Conservation (phyloP, 2,888 invertebrate species). For the Pocota personata region DNA sequence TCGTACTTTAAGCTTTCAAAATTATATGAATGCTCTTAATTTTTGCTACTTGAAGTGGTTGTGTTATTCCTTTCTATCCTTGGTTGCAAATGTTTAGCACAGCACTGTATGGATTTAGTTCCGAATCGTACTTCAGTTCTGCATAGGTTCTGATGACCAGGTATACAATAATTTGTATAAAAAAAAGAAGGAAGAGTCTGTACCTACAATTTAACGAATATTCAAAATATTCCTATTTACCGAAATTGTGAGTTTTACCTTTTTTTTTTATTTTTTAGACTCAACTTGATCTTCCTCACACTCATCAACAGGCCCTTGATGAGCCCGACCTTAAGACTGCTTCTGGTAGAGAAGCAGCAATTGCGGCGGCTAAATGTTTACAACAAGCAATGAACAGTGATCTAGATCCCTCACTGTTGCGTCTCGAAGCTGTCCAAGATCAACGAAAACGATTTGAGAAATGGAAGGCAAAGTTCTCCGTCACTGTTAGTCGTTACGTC, state of each 20-base stretch:
- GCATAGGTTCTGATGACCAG: too few relatives aligned
- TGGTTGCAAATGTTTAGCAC: too few relatives aligned
- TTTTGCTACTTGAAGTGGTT: too few relatives aligned
- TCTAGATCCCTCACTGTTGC: conserved; percentile 86
- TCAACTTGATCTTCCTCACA: conserved; percentile 88
- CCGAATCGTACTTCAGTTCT: too few relatives aligned
- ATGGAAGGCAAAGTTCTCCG: conserved; percentile 90
- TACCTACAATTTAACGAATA: neutral
- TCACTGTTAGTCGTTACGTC: conserved; percentile 93
- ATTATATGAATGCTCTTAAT: too few relatives aligned
- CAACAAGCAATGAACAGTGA: conserved; percentile 89
- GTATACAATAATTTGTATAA: too few relatives aligned
- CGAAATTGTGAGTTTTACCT: neutral
- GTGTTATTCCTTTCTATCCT: too few relatives aligned
- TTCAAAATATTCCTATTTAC: neutral
- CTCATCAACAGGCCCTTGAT: conserved; percentile 87
- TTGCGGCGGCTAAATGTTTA: conserved; percentile 89
- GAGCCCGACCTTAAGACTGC: conserved; percentile 89
- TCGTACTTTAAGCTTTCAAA: too few relatives aligned
- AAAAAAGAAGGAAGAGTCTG: too few relatives aligned
- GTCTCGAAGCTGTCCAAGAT: conserved; percentile 91
- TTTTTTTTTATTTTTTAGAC: conserved; percentile 82
- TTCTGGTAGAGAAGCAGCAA: conserved; percentile 86
- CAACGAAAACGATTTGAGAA: conserved; percentile 91
- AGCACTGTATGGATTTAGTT: too few relatives aligned